Evolutionary conservation across 2,888 invertebrate genomes (phyloP).

Genomic region (Pardosa pseudoannulata): DNA sequence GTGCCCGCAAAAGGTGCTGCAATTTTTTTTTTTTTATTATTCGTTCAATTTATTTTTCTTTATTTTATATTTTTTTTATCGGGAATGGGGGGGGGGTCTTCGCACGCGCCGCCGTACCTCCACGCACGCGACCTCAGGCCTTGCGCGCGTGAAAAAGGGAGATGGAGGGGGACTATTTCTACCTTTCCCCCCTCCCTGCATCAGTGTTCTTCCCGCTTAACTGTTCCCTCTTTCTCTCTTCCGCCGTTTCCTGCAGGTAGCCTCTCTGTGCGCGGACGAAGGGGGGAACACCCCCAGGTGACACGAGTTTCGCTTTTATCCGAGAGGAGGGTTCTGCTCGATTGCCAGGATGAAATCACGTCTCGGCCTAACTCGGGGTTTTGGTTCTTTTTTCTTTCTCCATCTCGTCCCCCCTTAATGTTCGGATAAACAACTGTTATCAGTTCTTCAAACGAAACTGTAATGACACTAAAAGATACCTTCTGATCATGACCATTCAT

Average conservation of each 20-base stretch:
- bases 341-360: too few species aligned
- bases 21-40: not conserved
- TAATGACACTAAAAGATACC: too few species aligned
- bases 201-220: constrained; percentile 35
- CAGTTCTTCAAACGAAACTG: too few species aligned
- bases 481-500: too few species aligned
- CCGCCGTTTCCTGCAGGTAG: constrained; percentile 60
- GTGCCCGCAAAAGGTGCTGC: constrained; percentile 25
- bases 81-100: not conserved
- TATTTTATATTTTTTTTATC: constrained; percentile 9
- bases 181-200: constrained; percentile 20
- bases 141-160: not conserved
- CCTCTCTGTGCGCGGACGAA: not conserved
- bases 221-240: constrained; percentile 13
- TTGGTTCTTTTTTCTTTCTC: too few species aligned
- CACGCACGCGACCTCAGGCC: constrained; percentile 52
- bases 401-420: too few species aligned
- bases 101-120: constrained; percentile 53
- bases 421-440: too few species aligned
- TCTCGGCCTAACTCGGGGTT: too few species aligned
- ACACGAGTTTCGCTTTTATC: constrained; percentile 6
- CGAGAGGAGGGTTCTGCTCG: not conserved
- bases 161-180: constrained; percentile 10
- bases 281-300: not conserved
- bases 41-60: constrained; percentile 16